A percentile compares a stretch with the other conserved stretches of the same genome.
Evolutionary conservation across 2,113 vertebrate species (phyloP).

Genomic region (Rhodinocichla rosea): DNA sequence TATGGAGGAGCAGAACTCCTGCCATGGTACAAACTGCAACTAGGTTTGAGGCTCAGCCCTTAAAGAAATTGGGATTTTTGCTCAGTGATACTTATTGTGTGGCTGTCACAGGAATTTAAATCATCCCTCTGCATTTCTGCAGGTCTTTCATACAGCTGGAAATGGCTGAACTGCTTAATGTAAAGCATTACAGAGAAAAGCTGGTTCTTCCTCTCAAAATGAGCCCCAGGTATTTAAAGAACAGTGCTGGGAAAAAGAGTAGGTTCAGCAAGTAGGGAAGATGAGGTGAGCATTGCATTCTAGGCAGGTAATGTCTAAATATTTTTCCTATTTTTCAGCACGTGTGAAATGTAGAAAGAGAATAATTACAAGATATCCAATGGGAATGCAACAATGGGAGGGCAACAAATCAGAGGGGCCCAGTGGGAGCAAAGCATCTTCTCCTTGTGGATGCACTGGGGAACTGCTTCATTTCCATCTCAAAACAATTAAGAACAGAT

Average conservation of each 20-base stretch:
- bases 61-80: not conserved
- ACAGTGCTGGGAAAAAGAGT: not conserved
- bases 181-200: not conserved
- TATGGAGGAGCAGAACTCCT: not conserved
- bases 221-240: not conserved
- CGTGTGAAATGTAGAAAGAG: not conserved
- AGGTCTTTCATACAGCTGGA: not conserved
- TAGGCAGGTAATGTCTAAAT: not conserved
- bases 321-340: not conserved
- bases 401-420: not conserved
- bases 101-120: not conserved
- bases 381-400: not conserved
- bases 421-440: not conserved
- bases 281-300: not conserved
- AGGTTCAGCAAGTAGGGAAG: not conserved
- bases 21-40: not conserved
- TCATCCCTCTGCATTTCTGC: not conserved
- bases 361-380: not conserved
- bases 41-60: not conserved
- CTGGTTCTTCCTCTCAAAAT: not conserved
- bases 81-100: not conserved
- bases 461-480: conserved; percentile 1
- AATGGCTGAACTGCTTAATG: not conserved
- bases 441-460: not conserved
- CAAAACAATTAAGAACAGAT: conserved; percentile 12